These are phyloP conservation scores for Macrotus californicus DNA, from an alignment of 2,113 vertebrate species.

Conservation along the genomic window DNA sequence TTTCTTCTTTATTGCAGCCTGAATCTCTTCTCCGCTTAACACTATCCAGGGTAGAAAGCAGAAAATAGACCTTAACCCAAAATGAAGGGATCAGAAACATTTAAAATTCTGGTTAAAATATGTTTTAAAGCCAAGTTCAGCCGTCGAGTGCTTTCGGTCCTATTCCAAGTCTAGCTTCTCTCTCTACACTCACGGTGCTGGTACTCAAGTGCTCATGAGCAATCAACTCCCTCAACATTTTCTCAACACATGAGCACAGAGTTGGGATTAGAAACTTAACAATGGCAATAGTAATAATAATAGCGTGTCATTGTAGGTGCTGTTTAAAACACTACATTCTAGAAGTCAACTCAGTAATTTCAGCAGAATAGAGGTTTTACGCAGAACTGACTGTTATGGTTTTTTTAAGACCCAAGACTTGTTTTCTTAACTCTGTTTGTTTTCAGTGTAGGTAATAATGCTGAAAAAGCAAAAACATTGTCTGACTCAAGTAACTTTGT, in stretches of 20 bases:
- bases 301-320: background rate
- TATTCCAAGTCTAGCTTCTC: background rate
- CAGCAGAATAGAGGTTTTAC: background rate
- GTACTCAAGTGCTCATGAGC: background rate
- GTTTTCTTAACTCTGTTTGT: slow-evolving; percentile 36
- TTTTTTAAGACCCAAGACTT: background rate
- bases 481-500: background rate
- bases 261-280: background rate
- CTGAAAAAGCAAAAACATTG: background rate
- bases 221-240: background rate
- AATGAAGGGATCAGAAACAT: background rate
- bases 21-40: background rate
- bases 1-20: background rate
- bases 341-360: background rate
- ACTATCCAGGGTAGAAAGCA: background rate
- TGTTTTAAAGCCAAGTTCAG: background rate
- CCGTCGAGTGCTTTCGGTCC: background rate
- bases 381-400: background rate
- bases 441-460: background rate
- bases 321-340: background rate
- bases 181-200: too few relatives aligned
- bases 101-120: background rate
- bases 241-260: background rate
- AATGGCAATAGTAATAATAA: background rate
- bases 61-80: background rate